phyloP scores from a whole-genome alignment of 2,113 vertebrate genomes.

The Notothenia rossii region DNA sequence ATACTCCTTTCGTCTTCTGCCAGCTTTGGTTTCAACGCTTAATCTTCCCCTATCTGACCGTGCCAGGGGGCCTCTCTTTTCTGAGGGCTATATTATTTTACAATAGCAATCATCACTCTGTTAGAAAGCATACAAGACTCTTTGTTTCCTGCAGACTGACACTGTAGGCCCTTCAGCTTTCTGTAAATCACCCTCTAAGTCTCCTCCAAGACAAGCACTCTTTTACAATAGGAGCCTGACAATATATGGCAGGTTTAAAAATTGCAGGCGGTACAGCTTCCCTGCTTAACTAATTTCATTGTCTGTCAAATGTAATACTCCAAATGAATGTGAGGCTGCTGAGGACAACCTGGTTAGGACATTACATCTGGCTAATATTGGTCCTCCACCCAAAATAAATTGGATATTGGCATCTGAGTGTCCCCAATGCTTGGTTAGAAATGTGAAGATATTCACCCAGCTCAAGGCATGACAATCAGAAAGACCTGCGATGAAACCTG shows the following conservation, averaged over 20 bases:
- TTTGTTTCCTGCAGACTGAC: conserved; percentile 66
- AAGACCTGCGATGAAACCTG: conserved; percentile 1
- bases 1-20: conserved; percentile 55
- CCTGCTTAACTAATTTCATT: conserved; percentile 46
- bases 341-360: not conserved
- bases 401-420: not conserved
- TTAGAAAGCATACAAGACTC: conserved; percentile 51
- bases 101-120: conserved; percentile 55
- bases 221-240: conserved; percentile 33
- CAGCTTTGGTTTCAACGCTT: conserved; percentile 67
- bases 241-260: conserved; percentile 8
- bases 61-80: conserved; percentile 53
- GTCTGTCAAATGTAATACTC: conserved; percentile 31
- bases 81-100: conserved; percentile 52
- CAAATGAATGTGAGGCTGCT: not conserved
- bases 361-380: not conserved
- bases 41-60: conserved; percentile 68
- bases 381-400: not conserved
- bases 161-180: conserved; percentile 49
- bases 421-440: not conserved
- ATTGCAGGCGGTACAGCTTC: conserved; percentile 13
- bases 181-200: conserved; percentile 38
- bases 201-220: conserved; percentile 38
- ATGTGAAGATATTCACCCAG: not conserved
- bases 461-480: not conserved